Conservation (phyloP, 1,140 invertebrate species). For the Lycorma delicatula region DNA sequence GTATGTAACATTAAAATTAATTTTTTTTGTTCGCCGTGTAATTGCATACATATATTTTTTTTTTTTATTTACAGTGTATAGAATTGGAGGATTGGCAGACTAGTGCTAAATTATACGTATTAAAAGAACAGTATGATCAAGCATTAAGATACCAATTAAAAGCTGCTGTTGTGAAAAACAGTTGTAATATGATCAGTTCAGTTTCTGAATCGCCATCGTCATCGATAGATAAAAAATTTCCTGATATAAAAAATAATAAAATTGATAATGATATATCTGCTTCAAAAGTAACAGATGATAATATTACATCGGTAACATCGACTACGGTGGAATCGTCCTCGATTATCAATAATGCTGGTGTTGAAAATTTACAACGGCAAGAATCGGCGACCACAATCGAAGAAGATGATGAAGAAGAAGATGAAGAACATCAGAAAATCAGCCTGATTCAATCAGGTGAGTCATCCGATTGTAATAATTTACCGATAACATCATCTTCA, state of each 20-base stretch:
- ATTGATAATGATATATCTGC: background rate
- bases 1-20: background rate
- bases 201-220: background rate
- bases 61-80: slow-evolving; percentile 29
- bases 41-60: background rate
- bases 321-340: too few species aligned
- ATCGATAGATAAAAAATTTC: background rate
- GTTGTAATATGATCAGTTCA: background rate
- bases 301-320: background rate
- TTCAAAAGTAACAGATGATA: background rate
- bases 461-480: background rate
- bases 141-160: slow-evolving; percentile 41
- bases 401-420: slow-evolving; percentile 7
- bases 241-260: background rate
- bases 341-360: background rate
- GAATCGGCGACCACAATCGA: too few species aligned
- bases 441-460: background rate
- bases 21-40: background rate
- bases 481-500: background rate
- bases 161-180: slow-evolving; percentile 24
- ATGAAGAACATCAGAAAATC: background rate
- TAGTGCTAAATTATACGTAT: slow-evolving; percentile 26
- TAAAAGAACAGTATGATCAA: slow-evolving; percentile 38
- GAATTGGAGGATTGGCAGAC: slow-evolving; percentile 42
- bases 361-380: too few species aligned